Percentiles rank a stretch among this genome's conserved stretches.
These are phyloP conservation scores for Tetramorium parvispinum DNA, from an alignment of 1,140 invertebrate species.

Conservation along the genomic window DNA sequence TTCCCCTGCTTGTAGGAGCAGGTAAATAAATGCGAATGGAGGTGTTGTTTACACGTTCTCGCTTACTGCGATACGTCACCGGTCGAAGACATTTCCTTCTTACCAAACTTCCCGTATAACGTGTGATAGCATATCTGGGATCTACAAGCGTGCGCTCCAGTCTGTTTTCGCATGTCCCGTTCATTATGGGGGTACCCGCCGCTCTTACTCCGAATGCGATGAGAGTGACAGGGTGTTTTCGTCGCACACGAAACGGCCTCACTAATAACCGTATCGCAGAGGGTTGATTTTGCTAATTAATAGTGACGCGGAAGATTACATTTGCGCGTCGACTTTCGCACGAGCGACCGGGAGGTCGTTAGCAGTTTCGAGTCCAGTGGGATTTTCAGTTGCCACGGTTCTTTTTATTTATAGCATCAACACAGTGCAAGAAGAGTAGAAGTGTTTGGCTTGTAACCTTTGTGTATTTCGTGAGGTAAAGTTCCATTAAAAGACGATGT, in stretches of 20 bases:
- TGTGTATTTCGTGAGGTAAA: background rate
- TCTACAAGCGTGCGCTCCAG: conserved; percentile 11
- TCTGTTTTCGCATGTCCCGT: conserved; percentile 36
- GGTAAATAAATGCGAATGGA: conserved; percentile 30
- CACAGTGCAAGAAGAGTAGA: background rate
- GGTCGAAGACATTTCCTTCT: conserved; percentile 28
- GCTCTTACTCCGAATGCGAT: background rate
- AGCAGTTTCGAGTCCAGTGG: conserved; percentile 25
- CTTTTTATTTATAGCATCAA: conserved; percentile 34
- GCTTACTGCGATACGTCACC: background rate
- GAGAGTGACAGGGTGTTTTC: conserved; percentile 30
- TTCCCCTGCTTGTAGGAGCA: background rate
- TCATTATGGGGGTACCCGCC: background rate
- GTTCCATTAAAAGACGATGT: background rate
- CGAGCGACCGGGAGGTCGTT: conserved; percentile 4
- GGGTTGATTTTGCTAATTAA: conserved; percentile 57
- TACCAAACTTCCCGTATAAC: conserved; percentile 20
- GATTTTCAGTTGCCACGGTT: conserved; percentile 13
- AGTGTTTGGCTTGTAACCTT: conserved; percentile 10
- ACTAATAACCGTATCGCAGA: conserved; percentile 45
- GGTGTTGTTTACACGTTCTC: conserved; percentile 55
- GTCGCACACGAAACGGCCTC: conserved; percentile 15
- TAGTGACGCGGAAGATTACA: conserved; percentile 23
- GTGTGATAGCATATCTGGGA: conserved; percentile 59
- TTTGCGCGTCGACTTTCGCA: background rate